Evolutionary conservation across 1,140 invertebrate genomes (phyloP).

Genomic region (Sycophaga agraensis): DNA sequence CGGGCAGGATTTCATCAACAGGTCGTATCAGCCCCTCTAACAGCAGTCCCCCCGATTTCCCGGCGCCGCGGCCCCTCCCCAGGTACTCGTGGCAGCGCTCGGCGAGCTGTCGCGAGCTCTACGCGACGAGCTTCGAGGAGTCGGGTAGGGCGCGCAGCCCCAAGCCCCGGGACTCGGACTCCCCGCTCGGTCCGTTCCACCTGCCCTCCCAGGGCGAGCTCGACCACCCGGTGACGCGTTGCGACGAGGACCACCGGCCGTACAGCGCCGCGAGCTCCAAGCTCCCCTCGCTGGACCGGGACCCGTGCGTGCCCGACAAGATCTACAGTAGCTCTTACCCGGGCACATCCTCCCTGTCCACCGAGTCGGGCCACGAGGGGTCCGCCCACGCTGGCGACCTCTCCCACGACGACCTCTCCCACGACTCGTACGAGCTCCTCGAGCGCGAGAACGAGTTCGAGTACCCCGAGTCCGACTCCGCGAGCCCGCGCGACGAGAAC

Average conservation of each 20-base stretch:
- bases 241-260: constrained; percentile 70
- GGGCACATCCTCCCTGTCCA: constrained; percentile 69
- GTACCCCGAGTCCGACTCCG: constrained; percentile 53
- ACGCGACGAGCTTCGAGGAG: constrained; percentile 72
- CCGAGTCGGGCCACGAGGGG: constrained; percentile 64
- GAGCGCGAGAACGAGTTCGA: constrained; percentile 65
- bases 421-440: constrained; percentile 84
- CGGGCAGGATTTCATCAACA: constrained; percentile 55
- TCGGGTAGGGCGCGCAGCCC: constrained; percentile 59
- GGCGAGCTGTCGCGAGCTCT: constrained; percentile 75
- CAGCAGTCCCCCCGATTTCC: constrained; percentile 56
- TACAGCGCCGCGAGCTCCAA: constrained; percentile 62
- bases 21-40: constrained; percentile 61
- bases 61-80: constrained; percentile 52
- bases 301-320: constrained; percentile 64
- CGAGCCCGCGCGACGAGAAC: constrained; percentile 42
- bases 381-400: constrained; percentile 61
- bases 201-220: constrained; percentile 59
- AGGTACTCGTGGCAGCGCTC: constrained; percentile 71
- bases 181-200: constrained; percentile 40
- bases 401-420: constrained; percentile 83
- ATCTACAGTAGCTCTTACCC: constrained; percentile 84
- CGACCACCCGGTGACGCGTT: constrained; percentile 75
- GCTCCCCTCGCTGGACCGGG: constrained; percentile 64
- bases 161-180: constrained; percentile 10